Evolutionary conservation across 2,797 vertebrate genomes (phyloP).

Genomic region (Crenuchus spilurus): DNA sequence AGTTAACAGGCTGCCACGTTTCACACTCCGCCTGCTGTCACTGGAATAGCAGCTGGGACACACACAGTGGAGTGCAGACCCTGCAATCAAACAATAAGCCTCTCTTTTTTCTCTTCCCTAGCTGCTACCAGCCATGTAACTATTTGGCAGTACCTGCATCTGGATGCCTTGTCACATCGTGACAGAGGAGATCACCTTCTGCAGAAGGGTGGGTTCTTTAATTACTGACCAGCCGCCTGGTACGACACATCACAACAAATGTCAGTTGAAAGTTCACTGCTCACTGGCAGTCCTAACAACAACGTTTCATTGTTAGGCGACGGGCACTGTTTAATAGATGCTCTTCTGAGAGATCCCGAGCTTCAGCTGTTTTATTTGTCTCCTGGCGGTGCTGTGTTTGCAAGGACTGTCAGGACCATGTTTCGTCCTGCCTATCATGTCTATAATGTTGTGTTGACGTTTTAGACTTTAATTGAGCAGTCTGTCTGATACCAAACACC

Average conservation of each 20-base stretch:
- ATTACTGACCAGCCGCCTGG: conserved; percentile 82
- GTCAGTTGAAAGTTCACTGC: conserved; percentile 80
- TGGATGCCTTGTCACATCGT: conserved; percentile 81
- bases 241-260: conserved; percentile 80
- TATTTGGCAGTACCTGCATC: conserved; percentile 76
- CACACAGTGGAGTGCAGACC: conserved; percentile 65
- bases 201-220: conserved; percentile 77
- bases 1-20: conserved; percentile 11
- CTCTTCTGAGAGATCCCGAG: conserved; percentile 63
- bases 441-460: neutral
- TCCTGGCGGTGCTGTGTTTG: conserved; percentile 37
- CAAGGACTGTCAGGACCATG: neutral
- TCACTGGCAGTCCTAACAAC: conserved; percentile 70
- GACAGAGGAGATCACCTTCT: conserved; percentile 87
- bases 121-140: conserved; percentile 80
- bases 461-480: neutral
- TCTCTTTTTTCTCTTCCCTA: conserved; percentile 65
- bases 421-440: neutral
- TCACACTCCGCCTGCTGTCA: conserved; percentile 59
- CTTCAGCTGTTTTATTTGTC: conserved; percentile 53
- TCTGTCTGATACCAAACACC: neutral
- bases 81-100: conserved; percentile 76
- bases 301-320: conserved; percentile 72
- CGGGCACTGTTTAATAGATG: conserved; percentile 66
- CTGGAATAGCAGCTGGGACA: conserved; percentile 72